Base-by-base conservation (phyloP, 2,797 vertebrate genomes). In the Poeciliopsis presidionis region DNA sequence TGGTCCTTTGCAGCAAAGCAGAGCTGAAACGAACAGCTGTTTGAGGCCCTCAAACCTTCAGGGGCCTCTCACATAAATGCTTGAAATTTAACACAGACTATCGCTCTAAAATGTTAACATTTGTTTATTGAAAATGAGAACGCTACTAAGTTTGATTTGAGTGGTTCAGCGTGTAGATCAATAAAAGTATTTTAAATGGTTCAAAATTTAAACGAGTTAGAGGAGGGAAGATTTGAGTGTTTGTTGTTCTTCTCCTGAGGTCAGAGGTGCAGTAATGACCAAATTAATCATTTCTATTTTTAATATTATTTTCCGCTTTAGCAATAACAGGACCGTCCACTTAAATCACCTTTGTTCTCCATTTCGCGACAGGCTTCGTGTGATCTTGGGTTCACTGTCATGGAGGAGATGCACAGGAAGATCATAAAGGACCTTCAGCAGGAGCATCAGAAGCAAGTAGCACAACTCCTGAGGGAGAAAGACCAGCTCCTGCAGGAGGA, bases 401-500 rank as follows among this genome's bases (percentile, higher is more conserved):
- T 98, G 96, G 97, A 98, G 86, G 96, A 97, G 77, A 96, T 95
- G 1, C 97, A 98, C 86, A 96, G 96, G 92, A 96, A 97, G 87
- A 96, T 97, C 88, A 96, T 98, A 0, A 94, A 94, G 75, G 97
- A 99, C 75, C 91, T 99, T n/a, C 96, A 97, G 93, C 94, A 96
- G 88, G 97, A 98, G 89, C 97, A 98, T 90, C 97, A 97, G 84
- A 94, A 95, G 77, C 96, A 99, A 91, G 93, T 98, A 84, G 96
- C 97, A 80, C 96, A 96, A 67, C 95, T 99, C 49, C 91, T 95
- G 25, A 96, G 96, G 65, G 97, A 99, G 91, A 98, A 97, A 63
- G 97, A 99, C 53, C 95, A 96, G 74, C 95, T 97, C 81, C 94
- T 98, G 84, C 96, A 96, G 4, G 97, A 99, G 59, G 98, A 99